phyloP scores from a whole-genome alignment of 2,113 vertebrate species.

The Mesembrinibis cayennensis region DNA sequence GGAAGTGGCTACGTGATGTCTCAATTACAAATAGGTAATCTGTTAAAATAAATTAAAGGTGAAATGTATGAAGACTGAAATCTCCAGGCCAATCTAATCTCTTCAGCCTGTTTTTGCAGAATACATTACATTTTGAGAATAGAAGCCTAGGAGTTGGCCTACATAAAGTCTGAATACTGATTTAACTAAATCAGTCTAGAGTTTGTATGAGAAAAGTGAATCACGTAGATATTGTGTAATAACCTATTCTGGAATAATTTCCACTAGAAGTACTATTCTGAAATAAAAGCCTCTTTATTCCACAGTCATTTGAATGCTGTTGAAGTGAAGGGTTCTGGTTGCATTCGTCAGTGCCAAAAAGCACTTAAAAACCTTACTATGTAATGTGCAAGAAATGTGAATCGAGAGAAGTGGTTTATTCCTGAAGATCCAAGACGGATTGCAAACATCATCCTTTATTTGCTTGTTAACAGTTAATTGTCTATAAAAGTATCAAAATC shows the following conservation, averaged over 20 bases:
- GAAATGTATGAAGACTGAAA: neutral
- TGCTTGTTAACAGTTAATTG: neutral
- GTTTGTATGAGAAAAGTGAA: neutral
- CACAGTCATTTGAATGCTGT: neutral
- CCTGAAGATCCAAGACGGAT: neutral
- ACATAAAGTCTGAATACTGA: neutral
- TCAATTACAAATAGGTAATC: neutral
- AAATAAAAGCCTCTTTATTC: neutral
- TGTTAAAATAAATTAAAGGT: neutral
- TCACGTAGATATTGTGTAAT: neutral
- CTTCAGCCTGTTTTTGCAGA: neutral
- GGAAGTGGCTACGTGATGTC: neutral
- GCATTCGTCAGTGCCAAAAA: neutral
- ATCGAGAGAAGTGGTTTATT: neutral
- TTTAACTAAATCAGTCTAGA: neutral
- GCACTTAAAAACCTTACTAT: neutral
- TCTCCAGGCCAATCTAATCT: neutral
- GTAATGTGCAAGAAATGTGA: neutral
- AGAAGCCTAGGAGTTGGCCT: neutral
- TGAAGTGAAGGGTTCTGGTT: neutral
- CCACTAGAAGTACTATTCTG: neutral
- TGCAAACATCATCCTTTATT: neutral
- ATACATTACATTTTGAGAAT: neutral
- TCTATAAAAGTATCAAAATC: neutral
- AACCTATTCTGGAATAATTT: neutral